phyloP scores from a whole-genome alignment of 2,113 vertebrate genomes.

The Pterophyllum scalare region DNA sequence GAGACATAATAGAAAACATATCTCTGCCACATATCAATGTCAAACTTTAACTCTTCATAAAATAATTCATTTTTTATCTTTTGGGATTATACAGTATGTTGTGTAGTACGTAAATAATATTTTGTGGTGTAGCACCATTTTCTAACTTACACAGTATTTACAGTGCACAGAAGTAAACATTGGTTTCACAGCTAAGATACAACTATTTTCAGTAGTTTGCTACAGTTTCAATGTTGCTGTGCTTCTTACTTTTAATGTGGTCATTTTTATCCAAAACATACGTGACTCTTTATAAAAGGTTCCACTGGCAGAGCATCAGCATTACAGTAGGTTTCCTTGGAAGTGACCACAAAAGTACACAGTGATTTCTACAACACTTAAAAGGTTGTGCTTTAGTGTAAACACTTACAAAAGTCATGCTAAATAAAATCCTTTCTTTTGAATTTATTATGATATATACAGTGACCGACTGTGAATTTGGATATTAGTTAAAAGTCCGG shows the following conservation, averaged over 20 bases:
- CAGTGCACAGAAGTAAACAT: slow-evolving; percentile 62
- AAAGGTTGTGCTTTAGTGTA: slow-evolving; percentile 79
- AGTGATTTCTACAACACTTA: slow-evolving; percentile 69
- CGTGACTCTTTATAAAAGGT: slow-evolving; percentile 42
- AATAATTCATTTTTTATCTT: slow-evolving; percentile 56
- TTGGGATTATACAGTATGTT: slow-evolving; percentile 44
- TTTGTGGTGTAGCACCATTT: slow-evolving; percentile 76
- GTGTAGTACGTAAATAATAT: slow-evolving; percentile 48
- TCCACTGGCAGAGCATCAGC: slow-evolving; percentile 42
- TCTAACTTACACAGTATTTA: slow-evolving; percentile 63
- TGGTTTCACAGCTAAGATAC: slow-evolving; percentile 54
- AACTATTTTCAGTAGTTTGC: slow-evolving; percentile 45
- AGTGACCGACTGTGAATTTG: not conserved
- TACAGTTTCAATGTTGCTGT: slow-evolving; percentile 38
- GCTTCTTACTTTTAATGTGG: not conserved
- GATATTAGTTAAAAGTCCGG: slow-evolving; percentile 44
- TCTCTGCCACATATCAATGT: slow-evolving; percentile 53
- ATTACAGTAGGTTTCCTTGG: slow-evolving; percentile 38
- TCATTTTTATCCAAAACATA: slow-evolving; percentile 53
- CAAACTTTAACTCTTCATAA: slow-evolving; percentile 53
- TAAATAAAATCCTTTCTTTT: slow-evolving; percentile 60
- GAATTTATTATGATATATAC: not conserved
- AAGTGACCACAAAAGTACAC: slow-evolving; percentile 68
- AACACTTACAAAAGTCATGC: slow-evolving; percentile 78
- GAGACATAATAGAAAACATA: slow-evolving; percentile 67